Percentiles rank a stretch among this genome's conserved stretches.
Conservation (phyloP, 2,888 invertebrate species). For the Philhelius pedissequus region DNA sequence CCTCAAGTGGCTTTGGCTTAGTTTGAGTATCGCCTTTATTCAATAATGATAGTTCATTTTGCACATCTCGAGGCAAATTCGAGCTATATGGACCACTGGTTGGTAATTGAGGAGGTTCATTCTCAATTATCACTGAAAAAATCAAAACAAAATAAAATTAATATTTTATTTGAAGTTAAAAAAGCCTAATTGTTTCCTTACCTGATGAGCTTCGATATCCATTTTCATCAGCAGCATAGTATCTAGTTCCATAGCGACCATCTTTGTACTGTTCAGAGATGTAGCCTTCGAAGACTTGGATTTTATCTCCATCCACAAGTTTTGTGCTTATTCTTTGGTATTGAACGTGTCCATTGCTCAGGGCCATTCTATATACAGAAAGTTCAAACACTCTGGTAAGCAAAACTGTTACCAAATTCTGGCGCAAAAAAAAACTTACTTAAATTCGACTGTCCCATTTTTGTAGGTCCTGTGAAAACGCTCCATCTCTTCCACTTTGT, state of each 20-base stretch:
- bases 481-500: conserved; percentile 4
- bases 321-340: conserved; percentile 57
- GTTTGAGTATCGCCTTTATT: neutral
- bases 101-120: conserved; percentile 27
- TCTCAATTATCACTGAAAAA: conserved; percentile 17
- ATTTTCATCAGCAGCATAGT: conserved; percentile 59
- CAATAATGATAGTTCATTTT: neutral
- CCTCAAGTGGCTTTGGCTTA: neutral
- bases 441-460: conserved; percentile 55
- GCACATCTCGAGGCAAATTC: neutral
- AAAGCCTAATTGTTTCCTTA: neutral
- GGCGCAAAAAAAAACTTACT: conserved; percentile 42
- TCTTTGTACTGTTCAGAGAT: conserved; percentile 25
- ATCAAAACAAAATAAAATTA: neutral
- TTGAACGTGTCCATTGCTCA: conserved; percentile 55
- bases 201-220: conserved; percentile 47
- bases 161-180: neutral
- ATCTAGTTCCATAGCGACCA: conserved; percentile 49
- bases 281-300: conserved; percentile 52
- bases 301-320: conserved; percentile 20
- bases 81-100: neutral
- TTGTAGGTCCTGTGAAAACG: conserved; percentile 36
- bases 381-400: neutral
- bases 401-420: neutral
- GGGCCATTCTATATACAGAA: conserved; percentile 35